phyloP scores from a whole-genome alignment of 2,888 invertebrate genomes.

The Scelioninae gen. 2 region DNA sequence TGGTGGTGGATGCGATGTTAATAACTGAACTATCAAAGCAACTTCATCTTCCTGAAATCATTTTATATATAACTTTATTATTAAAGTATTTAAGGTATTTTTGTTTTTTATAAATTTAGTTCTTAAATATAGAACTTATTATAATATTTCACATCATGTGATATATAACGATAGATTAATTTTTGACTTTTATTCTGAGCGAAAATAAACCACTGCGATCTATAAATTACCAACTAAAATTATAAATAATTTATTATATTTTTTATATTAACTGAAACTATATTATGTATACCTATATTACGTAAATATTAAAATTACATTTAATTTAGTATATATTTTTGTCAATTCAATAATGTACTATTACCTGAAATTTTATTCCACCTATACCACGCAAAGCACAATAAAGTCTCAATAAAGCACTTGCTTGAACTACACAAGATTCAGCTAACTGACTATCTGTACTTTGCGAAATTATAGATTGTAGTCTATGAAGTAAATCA shows the following conservation, averaged over 20 bases:
- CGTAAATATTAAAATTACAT: neutral
- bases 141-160: too few relatives aligned
- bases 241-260: too few relatives aligned
- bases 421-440: constrained; percentile 87
- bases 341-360: neutral
- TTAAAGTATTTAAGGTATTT: too few relatives aligned
- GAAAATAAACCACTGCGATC: too few relatives aligned
- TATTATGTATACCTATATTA: too few relatives aligned
- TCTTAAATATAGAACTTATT: too few relatives aligned
- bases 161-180: too few relatives aligned
- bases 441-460: constrained; percentile 80
- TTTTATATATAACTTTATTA: too few relatives aligned
- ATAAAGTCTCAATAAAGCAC: constrained; percentile 91
- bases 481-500: constrained; percentile 84
- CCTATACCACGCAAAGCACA: constrained; percentile 95
- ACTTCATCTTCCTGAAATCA: constrained; percentile 93
- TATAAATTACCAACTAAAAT: too few relatives aligned
- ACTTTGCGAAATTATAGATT: constrained; percentile 80
- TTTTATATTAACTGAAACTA: too few relatives aligned
- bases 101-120: too few relatives aligned
- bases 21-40: constrained; percentile 85
- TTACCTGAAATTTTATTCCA: constrained; percentile 87
- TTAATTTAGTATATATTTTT: neutral
- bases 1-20: constrained; percentile 91
- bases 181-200: too few relatives aligned